phyloP scores from a whole-genome alignment of 37 sponge, comb jelly and placozoan species.

The Chondrilla cf. caribensis region DNA sequence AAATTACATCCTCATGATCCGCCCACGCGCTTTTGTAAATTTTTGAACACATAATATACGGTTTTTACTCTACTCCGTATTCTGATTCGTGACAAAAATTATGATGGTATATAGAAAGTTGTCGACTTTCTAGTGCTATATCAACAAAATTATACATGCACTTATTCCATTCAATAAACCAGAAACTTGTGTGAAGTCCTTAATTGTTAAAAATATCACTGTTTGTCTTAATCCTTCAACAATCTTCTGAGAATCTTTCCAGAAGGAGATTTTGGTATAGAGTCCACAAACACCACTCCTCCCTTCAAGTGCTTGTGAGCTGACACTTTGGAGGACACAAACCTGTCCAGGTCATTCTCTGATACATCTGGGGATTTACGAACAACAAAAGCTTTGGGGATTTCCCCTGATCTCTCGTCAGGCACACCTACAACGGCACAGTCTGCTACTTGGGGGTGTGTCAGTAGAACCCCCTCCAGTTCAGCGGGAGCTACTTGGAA shows the following conservation, averaged over 20 bases:
- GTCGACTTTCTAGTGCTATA: too few species aligned
- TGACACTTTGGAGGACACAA: conserved; percentile 49
- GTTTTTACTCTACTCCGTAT: too few species aligned
- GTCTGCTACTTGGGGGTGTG: conserved; percentile 80
- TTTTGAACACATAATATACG: too few species aligned
- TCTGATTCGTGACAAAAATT: too few species aligned
- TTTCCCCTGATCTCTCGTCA: conserved; percentile 76
- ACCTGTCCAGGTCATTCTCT: conserved; percentile 59
- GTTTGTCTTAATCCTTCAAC: conserved; percentile 38
- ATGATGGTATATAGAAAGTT: too few species aligned
- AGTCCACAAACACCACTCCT: conserved; percentile 79
- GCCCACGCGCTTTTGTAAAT: too few species aligned
- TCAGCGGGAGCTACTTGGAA: conserved; percentile 93
- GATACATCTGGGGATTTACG: conserved; percentile 40
- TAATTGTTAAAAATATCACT: too few species aligned
- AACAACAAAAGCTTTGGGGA: conserved; percentile 89
- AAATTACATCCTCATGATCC: too few species aligned
- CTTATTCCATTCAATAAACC: too few species aligned
- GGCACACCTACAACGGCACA: conserved; percentile 84
- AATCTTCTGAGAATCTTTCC: conserved; percentile 82
- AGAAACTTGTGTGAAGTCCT: too few species aligned
- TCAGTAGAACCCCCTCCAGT: conserved; percentile 72
- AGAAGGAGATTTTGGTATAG: conserved; percentile 75
- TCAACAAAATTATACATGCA: too few species aligned
- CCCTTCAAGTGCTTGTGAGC: conserved; percentile 70